Percentiles rank a stretch among this genome's conserved stretches.
These are phyloP conservation scores for Peucedramus taeniatus DNA, from an alignment of 2,113 vertebrate species.

Conservation along the genomic window DNA sequence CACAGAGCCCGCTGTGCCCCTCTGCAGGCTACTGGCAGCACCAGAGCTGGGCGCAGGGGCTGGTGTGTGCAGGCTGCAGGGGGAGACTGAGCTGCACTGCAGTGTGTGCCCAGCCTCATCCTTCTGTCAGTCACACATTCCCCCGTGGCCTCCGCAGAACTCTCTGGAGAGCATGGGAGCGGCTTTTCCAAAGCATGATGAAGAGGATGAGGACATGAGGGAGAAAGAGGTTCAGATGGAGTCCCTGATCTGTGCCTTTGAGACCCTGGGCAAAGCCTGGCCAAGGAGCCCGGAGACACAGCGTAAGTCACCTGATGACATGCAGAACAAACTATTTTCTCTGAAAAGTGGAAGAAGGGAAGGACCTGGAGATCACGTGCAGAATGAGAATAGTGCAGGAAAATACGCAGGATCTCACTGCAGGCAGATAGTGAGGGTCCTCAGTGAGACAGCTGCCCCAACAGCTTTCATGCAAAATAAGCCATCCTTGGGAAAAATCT, in stretches of 20 bases:
- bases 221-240: slow-evolving; percentile 86
- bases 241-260: slow-evolving; percentile 86
- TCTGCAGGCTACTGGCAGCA: fast-evolving
- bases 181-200: slow-evolving; percentile 65
- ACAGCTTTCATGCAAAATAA: background rate
- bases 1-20: fast-evolving
- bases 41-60: background rate
- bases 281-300: slow-evolving; percentile 83
- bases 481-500: background rate
- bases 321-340: background rate
- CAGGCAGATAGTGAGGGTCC: background rate
- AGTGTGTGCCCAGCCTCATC: background rate
- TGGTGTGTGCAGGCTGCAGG: background rate
- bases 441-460: background rate
- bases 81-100: background rate
- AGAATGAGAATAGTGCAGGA: background rate
- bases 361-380: background rate
- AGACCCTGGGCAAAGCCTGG: slow-evolving; percentile 92
- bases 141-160: slow-evolving; percentile 68
- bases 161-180: slow-evolving; percentile 72
- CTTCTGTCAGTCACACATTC: background rate
- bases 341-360: background rate
- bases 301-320: slow-evolving; percentile 66
- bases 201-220: slow-evolving; percentile 76
- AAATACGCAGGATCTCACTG: background rate